Base-by-base conservation (phyloP, 2,113 vertebrate species). In the Cichladusa arquata region DNA sequence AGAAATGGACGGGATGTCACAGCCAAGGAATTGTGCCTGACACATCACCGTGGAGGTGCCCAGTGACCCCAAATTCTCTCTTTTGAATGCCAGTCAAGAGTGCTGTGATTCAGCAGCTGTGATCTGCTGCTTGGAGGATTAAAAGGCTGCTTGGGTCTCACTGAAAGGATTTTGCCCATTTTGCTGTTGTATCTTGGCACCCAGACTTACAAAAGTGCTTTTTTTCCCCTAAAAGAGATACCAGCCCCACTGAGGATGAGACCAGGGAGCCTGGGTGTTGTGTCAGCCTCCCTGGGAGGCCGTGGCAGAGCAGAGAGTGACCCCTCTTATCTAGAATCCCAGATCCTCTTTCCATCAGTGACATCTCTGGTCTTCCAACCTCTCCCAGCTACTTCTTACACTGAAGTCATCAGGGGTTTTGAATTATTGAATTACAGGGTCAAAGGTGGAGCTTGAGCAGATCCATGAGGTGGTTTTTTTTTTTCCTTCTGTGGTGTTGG, bases 91-190 rank as follows among this genome's bases (percentile, higher is more conserved):
- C 82, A 74, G 48, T 92, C 42, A 47, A 85, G 58, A 95, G 58
- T 2, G 31, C 82, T 90, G 66, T 36, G 78, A 56, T 88, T 90
- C 81, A 81, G 70, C 90, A 82, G 88, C 95, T 96, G 92, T 76
- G 81, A 87, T 84, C 61, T 94, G 78, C 77, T 89, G 34, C 61
- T 78, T 53, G 58, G 36, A 82, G 85, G 90, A 96, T 95, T 91
- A 88, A 95, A 88, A 87, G 61, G 84, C 71, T 76, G 44, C 53
- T 76, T 90, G 93, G 76, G 81, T 23, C 84, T 87, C 1, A 2
- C 40, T 72, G 73, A 67, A 95, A 87, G 81, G 86, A 80, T 92
- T 95, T 92, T 48, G 33, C 11, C 70, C 71, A 44, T 87, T 92
- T 84, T 92, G 48, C 48, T 93, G 54, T 62, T 23, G 0, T 61